These are phyloP conservation scores for Sitobion miscanthi DNA, from an alignment of 1,140 invertebrate species.

Conservation along the genomic window DNA sequence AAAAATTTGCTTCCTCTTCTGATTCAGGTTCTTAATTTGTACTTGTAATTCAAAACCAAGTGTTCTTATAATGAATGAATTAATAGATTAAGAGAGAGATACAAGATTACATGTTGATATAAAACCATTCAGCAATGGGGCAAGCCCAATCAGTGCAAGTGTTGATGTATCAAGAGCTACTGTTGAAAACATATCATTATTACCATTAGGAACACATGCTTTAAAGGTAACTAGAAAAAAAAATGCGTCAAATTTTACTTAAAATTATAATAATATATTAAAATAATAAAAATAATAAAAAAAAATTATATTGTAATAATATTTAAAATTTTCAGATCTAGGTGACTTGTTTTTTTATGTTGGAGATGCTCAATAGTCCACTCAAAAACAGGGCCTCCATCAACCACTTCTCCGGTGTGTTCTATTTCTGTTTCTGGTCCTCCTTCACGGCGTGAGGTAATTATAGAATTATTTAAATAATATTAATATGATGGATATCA, in stretches of 20 bases:
- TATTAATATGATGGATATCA: neutral
- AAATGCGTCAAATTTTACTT: neutral
- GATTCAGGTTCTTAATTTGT: conserved; percentile 76
- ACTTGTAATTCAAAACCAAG: neutral
- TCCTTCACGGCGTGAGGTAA: conserved; percentile 79
- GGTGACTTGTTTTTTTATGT: conserved; percentile 82
- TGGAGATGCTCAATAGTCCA: conserved; percentile 74
- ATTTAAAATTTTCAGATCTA: conserved; percentile 58
- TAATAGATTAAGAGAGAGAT: conserved; percentile 74
- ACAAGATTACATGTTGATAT: conserved; percentile 93
- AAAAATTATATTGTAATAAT: neutral
- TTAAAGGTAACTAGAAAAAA: conserved; percentile 62
- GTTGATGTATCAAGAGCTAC: conserved; percentile 92
- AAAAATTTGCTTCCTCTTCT: conserved; percentile 88
- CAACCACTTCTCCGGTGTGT: conserved; percentile 70
- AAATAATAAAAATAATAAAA: too few relatives aligned
- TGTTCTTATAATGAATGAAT: neutral
- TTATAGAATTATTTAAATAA: conserved; percentile 56
- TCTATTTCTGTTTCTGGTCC: conserved; percentile 84
- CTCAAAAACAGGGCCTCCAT: conserved; percentile 68
- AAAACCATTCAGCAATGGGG: conserved; percentile 88
- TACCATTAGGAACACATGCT: conserved; percentile 72
- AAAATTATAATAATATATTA: neutral
- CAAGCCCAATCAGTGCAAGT: conserved; percentile 86
- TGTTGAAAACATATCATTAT: conserved; percentile 88